Base-by-base conservation (phyloP, 1,140 invertebrate species). In the Lethrus apterus region DNA sequence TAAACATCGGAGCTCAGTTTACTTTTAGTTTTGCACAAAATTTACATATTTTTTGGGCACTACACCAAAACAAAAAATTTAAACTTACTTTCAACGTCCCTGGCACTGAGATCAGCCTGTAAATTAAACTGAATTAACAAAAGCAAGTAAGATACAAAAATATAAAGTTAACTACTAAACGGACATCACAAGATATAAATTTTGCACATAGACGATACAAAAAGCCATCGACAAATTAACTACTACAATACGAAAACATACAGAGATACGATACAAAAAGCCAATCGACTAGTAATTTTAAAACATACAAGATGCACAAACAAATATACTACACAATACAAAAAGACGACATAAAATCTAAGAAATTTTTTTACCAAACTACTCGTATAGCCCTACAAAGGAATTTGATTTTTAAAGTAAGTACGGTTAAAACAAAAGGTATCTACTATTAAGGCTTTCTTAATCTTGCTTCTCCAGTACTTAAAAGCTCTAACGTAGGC, bases 1-100 rank as follows among this genome's bases (percentile, higher is more conserved):
- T n/a, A n/a, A n/a, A n/a, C n/a, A n/a, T n/a, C n/a, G n/a, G n/a
- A n/a, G n/a, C n/a, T n/a, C n/a, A n/a, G n/a, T n/a, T n/a, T n/a
- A n/a, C n/a, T n/a, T n/a, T n/a, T n/a, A n/a, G n/a, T n/a, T n/a
- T n/a, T n/a, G n/a, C n/a, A n/a, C n/a, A n/a, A n/a, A n/a, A n/a
- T n/a, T 9, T 7, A 10, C 13, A 33, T 1, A 33, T n/a, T 14
- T 19, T 34, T 36, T 9, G 11, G 9, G 11, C 17, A 29, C 14
- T 18, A 10, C 11, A 13, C 2, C 2, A 15, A 31, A 11, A 10
- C 17, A 29, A 33, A 19, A 30, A 38, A 23, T 48, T 18, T 44
- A 50, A 73, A 83, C 81, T 83, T 70, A 84, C 81, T 82, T 75
- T 84, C 81, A 61, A 83, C 66, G 63, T 84, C 81, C 69, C 74